Evolutionary conservation across 2,888 invertebrate species (phyloP).

Genomic region (Diaperis boleti): DNA sequence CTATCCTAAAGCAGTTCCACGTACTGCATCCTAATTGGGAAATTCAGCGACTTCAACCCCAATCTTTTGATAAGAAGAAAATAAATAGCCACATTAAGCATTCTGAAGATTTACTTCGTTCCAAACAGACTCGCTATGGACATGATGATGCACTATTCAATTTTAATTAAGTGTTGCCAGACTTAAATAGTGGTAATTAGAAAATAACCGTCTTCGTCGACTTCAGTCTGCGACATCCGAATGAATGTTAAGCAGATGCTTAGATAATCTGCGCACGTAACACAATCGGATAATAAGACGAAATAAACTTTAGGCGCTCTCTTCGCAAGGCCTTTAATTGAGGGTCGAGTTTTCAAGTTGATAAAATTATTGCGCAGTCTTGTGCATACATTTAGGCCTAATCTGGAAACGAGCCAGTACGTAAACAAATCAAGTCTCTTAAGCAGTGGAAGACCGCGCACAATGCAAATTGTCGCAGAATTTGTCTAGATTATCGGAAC

Average conservation of each 20-base stretch:
- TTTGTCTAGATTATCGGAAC: constrained; percentile 66
- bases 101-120: background rate
- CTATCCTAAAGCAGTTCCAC: background rate
- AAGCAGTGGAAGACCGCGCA: constrained; percentile 62
- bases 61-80: background rate
- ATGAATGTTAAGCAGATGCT: constrained; percentile 45
- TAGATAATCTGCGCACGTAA: constrained; percentile 55
- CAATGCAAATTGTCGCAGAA: constrained; percentile 67
- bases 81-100: background rate
- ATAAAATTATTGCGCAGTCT: constrained; percentile 61
- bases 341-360: constrained; percentile 59
- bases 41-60: background rate
- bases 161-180: constrained; percentile 39
- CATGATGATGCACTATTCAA: constrained; percentile 29
- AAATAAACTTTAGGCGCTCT: constrained; percentile 55
- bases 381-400: constrained; percentile 63
- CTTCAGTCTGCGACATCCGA: constrained; percentile 35
- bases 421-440: constrained; percentile 64
- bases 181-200: constrained; percentile 40
- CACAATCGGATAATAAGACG: constrained; percentile 56
- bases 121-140: constrained; percentile 15
- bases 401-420: constrained; percentile 60
- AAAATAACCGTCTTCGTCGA: constrained; percentile 34
- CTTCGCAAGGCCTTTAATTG: constrained; percentile 62
- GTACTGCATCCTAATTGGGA: constrained; percentile 2